These are phyloP conservation scores for Drosophila infuscata DNA, from an alignment of 2,888 invertebrate species.

Conservation along the genomic window DNA sequence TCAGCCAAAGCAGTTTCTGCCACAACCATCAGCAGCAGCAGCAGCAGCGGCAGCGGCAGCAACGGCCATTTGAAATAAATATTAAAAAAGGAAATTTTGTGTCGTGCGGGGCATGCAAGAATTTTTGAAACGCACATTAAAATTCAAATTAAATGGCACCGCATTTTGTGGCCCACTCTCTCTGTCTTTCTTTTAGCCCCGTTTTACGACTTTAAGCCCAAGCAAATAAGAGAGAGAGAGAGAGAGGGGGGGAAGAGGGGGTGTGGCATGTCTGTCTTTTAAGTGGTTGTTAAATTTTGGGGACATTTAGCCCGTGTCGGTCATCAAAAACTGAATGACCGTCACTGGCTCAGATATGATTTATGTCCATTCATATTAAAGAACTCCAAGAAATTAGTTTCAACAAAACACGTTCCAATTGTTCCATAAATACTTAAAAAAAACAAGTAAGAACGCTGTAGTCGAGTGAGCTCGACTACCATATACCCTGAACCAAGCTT, in stretches of 20 bases:
- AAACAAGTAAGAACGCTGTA: no score
- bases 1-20: conserved; percentile 15
- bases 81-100: conserved; percentile 51
- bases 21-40: conserved; percentile 12
- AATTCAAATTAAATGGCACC: conserved; percentile 72
- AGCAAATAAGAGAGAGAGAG: not conserved
- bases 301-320: conserved; percentile 12
- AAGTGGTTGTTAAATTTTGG: conserved; percentile 45
- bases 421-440: not conserved
- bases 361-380: conserved; percentile 4
- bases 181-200: not conserved
- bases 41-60: conserved; percentile 6
- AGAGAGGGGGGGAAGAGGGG: not conserved
- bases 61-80: conserved; percentile 63
- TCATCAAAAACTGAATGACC: conserved; percentile 25
- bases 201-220: conserved; percentile 50
- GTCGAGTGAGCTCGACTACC: no score
- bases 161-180: conserved; percentile 22
- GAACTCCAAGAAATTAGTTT: not conserved
- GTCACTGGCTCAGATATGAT: conserved; percentile 1
- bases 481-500: no score
- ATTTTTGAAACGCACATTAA: conserved; percentile 63
- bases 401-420: not conserved
- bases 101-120: conserved; percentile 51
- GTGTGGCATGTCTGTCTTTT: conserved; percentile 25